These are phyloP conservation scores for Lapara coniferarum DNA, from an alignment of 2,888 invertebrate species.

Conservation along the genomic window DNA sequence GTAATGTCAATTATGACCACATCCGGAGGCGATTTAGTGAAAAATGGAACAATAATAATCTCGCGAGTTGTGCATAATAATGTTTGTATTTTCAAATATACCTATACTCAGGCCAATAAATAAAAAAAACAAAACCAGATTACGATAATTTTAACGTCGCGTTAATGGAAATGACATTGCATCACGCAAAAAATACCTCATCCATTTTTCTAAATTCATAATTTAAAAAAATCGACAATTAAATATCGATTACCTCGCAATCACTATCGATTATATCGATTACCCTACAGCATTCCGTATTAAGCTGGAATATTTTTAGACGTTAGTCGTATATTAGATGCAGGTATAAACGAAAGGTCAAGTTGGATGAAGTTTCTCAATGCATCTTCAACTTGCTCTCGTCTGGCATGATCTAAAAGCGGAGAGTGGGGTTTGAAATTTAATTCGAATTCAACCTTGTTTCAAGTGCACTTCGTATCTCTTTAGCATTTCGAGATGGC, in stretches of 20 bases:
- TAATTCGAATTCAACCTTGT: background rate
- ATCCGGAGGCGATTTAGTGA: background rate
- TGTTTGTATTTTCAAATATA: too few species aligned
- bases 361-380: slow-evolving; percentile 7
- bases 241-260: background rate
- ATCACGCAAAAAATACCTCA: background rate
- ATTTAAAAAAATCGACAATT: background rate
- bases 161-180: background rate
- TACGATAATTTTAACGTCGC: background rate
- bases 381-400: slow-evolving; percentile 3
- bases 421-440: slow-evolving; percentile 14
- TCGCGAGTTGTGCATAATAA: too few species aligned
- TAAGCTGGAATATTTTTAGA: slow-evolving; percentile 44
- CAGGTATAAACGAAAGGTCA: slow-evolving; percentile 7
- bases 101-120: too few species aligned
- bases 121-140: background rate
- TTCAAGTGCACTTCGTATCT: background rate
- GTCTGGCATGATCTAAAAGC: background rate
- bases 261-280: too few species aligned
- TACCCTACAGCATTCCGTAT: slow-evolving; percentile 32
- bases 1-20: background rate
- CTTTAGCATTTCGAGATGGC: background rate
- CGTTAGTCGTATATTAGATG: slow-evolving; percentile 8
- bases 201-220: too few species aligned
- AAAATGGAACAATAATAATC: background rate